Evolutionary conservation across 2,888 invertebrate genomes (phyloP), one percentile per base, ranked within the genome.

Genomic region (Clanis bilineata): DNA sequence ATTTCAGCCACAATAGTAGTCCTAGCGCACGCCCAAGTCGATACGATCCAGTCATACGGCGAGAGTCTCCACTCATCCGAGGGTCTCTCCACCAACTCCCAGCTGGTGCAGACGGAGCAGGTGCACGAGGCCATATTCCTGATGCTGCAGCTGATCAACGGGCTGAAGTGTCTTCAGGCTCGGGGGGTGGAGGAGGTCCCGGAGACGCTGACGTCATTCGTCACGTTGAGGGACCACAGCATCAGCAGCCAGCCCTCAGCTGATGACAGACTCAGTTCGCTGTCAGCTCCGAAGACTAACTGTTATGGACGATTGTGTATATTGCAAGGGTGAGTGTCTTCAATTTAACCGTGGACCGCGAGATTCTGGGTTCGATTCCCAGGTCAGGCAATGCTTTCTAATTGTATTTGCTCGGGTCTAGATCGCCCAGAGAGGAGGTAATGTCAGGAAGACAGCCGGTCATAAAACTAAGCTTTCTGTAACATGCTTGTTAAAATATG

Each of bases 101-200:
- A 88, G 54, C 77, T 87, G 62, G 83, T 82, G 67, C 93, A 81
- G 80, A 93, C 86, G 60, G 94, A 84, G 76, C 93, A 82, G 83
- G 93, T 72, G 72, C 94, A 84, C 85, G 96, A 96, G 69, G 95
- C 95, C 44, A 95, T 95, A 64, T 96, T 97, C 79, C 93, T 97
- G 67, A 93, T 97, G 89, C 90, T 97, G 58, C 97, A 97, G 75
- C 88, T 97, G 62, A 95, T 97, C 25, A 96, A 96, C 69, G 96
- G 96, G 0, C 86, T 97, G 68, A 97, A 97, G 80, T 95, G 95
- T 75, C 90, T 97, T 23, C 97, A 97, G 82, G 96, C 96, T 0
- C 94, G 96, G 68, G 97, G 97, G 1, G 95, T 96, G 23, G 97
- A 97, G 77, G 97, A 97, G 72, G 93, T 96, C 38, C 94, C 96